phyloP scores from a whole-genome alignment of 2,113 vertebrate species.

The Mirounga angustirostris region DNA sequence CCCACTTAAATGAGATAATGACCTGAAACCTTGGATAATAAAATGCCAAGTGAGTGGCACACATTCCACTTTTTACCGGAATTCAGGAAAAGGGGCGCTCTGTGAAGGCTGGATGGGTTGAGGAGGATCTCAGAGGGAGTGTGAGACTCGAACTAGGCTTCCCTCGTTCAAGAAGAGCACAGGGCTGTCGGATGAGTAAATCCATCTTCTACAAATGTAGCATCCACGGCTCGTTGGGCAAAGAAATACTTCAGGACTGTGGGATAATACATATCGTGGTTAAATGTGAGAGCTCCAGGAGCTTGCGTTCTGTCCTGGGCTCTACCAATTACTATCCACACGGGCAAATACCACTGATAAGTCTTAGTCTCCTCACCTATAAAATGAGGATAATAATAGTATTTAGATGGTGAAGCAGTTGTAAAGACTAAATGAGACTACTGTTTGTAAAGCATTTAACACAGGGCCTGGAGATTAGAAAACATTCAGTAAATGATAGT shows the following conservation, averaged over 20 bases:
- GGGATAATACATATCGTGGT: not conserved
- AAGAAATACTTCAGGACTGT: not conserved
- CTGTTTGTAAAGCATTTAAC: not conserved
- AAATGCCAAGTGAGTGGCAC: not conserved
- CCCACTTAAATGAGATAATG: slow-evolving; percentile 14
- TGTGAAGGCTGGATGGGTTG: not conserved
- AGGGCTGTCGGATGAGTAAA: not conserved
- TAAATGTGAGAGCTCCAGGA: not conserved
- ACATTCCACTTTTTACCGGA: not conserved
- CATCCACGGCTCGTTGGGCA: not conserved
- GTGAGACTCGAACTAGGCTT: not conserved
- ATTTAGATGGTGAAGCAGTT: not conserved
- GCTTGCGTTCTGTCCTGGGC: not conserved
- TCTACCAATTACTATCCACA: not conserved
- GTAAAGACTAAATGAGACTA: not conserved
- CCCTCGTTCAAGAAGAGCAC: not conserved
- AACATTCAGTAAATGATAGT: not conserved
- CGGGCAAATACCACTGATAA: not conserved
- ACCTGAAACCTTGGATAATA: not conserved
- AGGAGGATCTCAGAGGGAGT: not conserved
- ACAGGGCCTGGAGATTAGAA: not conserved
- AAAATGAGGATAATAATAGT: not conserved
- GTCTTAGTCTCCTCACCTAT: not conserved
- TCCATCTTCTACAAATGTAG: not conserved
- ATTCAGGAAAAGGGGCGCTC: not conserved